phyloP scores from a whole-genome alignment of 2,113 vertebrate species.

The Glaucidium brasilianum region DNA sequence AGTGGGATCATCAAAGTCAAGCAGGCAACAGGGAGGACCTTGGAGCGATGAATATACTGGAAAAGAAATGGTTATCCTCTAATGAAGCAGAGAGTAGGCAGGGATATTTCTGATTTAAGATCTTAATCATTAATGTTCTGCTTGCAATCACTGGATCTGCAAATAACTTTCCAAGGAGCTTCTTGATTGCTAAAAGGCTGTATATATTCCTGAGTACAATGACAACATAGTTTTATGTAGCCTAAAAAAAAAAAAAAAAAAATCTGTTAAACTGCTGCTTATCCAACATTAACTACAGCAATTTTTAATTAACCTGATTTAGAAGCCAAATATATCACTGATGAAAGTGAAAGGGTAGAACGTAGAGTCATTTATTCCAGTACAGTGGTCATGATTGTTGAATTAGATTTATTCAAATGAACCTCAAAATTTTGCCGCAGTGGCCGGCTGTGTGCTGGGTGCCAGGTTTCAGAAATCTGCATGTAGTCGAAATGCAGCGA shows the following conservation, averaged over 20 bases:
- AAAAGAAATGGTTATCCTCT: not conserved
- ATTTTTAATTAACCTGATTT: conserved; percentile 71
- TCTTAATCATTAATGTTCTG: not conserved
- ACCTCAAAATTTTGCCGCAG: not conserved
- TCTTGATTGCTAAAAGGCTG: conserved; percentile 17
- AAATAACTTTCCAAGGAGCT: conserved; percentile 3
- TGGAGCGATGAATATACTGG: not conserved
- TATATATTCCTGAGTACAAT: not conserved
- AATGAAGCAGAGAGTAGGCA: not conserved
- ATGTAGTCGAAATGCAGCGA: not conserved
- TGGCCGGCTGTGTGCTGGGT: not conserved
- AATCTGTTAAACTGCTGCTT: conserved; percentile 1
- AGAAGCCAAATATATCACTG: conserved; percentile 45
- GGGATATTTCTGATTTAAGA: not conserved
- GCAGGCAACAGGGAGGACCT: rapidly evolving
- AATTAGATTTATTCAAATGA: conserved; percentile 33
- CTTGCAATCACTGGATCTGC: conserved; percentile 16
- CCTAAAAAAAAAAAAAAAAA: not conserved
- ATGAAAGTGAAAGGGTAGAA: conserved; percentile 65
- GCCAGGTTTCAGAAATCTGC: not conserved
- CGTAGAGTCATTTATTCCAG: conserved; percentile 52
- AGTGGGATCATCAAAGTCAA: rapidly evolving
- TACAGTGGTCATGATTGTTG: conserved; percentile 23
- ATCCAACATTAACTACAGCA: conserved; percentile 40
- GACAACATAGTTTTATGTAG: not conserved